These are phyloP conservation scores for Diabrotica virgifera DNA, from an alignment of 1,140 invertebrate species.

Conservation along the genomic window DNA sequence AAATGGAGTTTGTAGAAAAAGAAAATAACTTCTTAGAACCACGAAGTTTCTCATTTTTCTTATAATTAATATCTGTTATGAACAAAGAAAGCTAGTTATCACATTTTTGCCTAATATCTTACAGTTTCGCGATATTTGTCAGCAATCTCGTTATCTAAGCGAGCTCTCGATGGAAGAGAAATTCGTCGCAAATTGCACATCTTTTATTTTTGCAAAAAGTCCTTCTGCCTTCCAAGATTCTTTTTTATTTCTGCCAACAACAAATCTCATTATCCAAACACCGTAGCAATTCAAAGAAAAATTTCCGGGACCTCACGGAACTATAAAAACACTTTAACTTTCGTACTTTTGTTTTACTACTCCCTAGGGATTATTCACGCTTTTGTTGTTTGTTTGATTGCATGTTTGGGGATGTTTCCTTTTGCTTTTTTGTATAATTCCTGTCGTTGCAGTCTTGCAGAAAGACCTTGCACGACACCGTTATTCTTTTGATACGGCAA, in stretches of 20 bases:
- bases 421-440: neutral
- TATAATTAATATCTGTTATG: too few species aligned
- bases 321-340: conserved; percentile 3
- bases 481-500: too few species aligned
- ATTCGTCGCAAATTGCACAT: neutral
- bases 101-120: too few species aligned
- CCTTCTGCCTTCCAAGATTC: neutral
- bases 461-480: too few species aligned
- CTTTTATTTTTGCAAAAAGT: neutral
- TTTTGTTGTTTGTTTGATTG: conserved; percentile 1
- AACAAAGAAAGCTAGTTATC: too few species aligned
- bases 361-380: neutral
- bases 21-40: too few species aligned
- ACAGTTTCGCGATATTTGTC: too few species aligned
- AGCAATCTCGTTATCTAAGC: too few species aligned
- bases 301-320: neutral
- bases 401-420: neutral
- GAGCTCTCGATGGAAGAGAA: too few species aligned
- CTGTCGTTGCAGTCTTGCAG: neutral
- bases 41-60: too few species aligned
- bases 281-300: conserved; percentile 2
- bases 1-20: neutral
- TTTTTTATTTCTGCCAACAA: neutral
- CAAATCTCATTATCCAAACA: conserved; percentile 2
- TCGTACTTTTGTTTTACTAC: conserved; percentile 1